These are phyloP conservation scores for Enteromius radiatus DNA, from an alignment of 2,797 vertebrate species.

Conservation along the genomic window DNA sequence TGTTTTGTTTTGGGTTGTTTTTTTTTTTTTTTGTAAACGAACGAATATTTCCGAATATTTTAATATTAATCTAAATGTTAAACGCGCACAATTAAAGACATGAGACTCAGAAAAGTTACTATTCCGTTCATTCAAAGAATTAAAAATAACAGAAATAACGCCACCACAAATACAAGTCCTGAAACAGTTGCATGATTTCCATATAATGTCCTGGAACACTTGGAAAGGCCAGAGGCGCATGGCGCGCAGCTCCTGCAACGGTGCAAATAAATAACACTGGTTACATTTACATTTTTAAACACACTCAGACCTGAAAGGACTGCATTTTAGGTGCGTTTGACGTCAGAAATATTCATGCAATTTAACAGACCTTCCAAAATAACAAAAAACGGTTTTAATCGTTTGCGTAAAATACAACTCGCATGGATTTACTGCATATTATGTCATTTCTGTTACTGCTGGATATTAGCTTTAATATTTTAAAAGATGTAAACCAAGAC, in stretches of 20 bases:
- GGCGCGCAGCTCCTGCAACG: slow-evolving; percentile 27
- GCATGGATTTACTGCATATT: not conserved
- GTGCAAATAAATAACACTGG: slow-evolving; percentile 51
- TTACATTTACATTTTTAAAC: not conserved
- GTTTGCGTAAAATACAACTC: not conserved
- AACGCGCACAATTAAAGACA: not conserved
- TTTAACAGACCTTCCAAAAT: not conserved
- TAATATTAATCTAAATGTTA: not conserved
- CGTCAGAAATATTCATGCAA: not conserved
- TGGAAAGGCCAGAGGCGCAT: slow-evolving; percentile 55
- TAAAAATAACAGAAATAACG: not conserved
- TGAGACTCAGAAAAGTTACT: not conserved
- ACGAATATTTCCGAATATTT: not conserved
- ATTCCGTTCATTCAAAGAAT: not conserved
- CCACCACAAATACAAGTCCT: not conserved
- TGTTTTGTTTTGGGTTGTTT: too few relatives aligned
- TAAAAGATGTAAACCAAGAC: not conserved
- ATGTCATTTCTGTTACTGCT: not conserved
- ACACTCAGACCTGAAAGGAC: not conserved
- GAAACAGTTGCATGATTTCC: slow-evolving; percentile 42
- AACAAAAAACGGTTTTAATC: not conserved
- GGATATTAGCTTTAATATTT: not conserved
- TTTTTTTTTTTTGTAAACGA: not conserved
- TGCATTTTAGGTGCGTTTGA: not conserved
- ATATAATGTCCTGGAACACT: slow-evolving; percentile 39